Evolutionary conservation across 30 jellyfish, hydroid and myxozoan genomes (phyloP), one percentile per base, ranked within the genome.

Genomic region (Turritopsis dohrnii): DNA sequence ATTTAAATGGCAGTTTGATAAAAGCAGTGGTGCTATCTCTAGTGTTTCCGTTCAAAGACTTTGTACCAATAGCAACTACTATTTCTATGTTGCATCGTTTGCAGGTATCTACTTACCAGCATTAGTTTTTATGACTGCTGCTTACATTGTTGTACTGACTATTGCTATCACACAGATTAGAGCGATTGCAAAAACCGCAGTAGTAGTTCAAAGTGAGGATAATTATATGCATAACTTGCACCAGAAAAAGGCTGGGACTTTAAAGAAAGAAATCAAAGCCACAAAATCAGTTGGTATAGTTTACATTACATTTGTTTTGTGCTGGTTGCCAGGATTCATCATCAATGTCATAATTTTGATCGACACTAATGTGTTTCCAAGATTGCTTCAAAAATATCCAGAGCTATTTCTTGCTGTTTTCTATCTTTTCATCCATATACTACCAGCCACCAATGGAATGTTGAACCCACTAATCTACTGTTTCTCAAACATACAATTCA

Each of bases 241-340:
- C 60, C 60, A 13, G 13, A 41, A 41, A 41, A 41, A 41, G 60
- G 60, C 13, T 41, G 60, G 88, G 16, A 53, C 74, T 0, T 52
- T 53, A 19, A 54, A 65, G 1, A 54, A 95, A 8, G 97, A 92
- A 52, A 31, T 90, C 16, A 87, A 87, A 71, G 97, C 97, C 1
- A 81, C 95, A 41, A 87, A 81, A 71, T 86, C 97, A 24, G 84
- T 92, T 65, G 93, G 93, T 16, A 92, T 92, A 13, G 95, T 92
- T 9, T 92, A 82, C 75, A 91, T 95, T 16, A 93, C 97, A 21
- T 92, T 84, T 69, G 90, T 87, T 69, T 71, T 87, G n/a, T 92
- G 97, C 66, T 92, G 97, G 97, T 84, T 92, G 29, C 97, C 97
- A 16, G 84, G 81, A 52, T 82, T 88, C 84, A 79, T 92, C 26